Base-by-base conservation (phyloP, 2,888 invertebrate species). In the Nomada ferruginata region DNA sequence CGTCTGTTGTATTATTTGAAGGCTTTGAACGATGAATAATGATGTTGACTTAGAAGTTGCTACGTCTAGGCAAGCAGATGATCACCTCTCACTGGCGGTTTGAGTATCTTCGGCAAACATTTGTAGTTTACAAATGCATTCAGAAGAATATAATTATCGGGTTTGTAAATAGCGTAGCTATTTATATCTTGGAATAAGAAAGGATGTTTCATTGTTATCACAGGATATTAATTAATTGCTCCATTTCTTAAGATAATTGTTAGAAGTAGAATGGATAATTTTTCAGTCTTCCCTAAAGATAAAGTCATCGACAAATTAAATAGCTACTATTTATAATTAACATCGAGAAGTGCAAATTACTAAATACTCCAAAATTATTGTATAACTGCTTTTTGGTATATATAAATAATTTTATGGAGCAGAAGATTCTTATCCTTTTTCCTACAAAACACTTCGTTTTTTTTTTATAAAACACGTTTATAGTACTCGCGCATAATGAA, bases 1-100 rank as follows among this genome's bases (percentile, higher is more conserved):
- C 59, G 47, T 26, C 18, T 61, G 52, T 57, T 57, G 55, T 42
- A 74, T 75, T 70, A 61, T 70, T 70, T 18, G 68, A 75, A 75
- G 64, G 57, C 64, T 81, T 75, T 82, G 76, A 81, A 76, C 76
- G 76, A 69, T 76, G 76, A 82, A 82, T 75, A 81, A 82, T 71
- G 76, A 76, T 81, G 82, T 82, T 82, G 70, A 82, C 82, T 63
- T 71, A 71, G 66, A 76, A 63, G 76, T 82, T 81, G 61, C 71
- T 70, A 70, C 55, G 69, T 65, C 75, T 82, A 82, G 66, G 64
- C 65, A 69, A 61, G 75, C 81, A 47, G 60, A 76, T 76, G 76
- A 82, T 82, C 82, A 63, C 59, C 75, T 82, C 75, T 76, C 57
- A 3, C 71, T 20, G 66, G 59, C 68, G 29, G 61, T 66, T 73